Conservation (phyloP, 2,888 invertebrate genomes). For the Leucoma salicis region DNA sequence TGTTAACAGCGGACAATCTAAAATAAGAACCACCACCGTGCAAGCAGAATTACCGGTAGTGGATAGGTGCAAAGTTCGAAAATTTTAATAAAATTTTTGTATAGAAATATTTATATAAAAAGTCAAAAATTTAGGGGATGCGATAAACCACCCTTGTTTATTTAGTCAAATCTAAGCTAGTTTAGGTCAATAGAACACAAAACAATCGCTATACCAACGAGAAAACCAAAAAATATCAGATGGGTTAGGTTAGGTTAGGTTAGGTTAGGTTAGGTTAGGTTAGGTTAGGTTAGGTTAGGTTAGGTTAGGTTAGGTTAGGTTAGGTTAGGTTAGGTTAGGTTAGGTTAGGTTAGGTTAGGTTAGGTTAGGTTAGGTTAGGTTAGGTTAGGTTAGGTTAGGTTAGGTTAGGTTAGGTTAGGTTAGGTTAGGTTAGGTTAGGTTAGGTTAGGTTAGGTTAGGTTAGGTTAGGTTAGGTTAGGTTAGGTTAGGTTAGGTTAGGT, state of each 20-base stretch:
- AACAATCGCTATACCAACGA: too few species aligned
- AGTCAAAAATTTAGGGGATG: too few species aligned
- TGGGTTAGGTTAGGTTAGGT: slow-evolving; percentile 25
- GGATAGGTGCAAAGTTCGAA: too few species aligned
- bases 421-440: slow-evolving; percentile 20
- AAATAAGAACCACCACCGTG: too few species aligned
- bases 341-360: slow-evolving; percentile 23
- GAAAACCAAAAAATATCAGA: too few species aligned
- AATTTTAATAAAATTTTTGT: too few species aligned
- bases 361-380: slow-evolving; percentile 26
- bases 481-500: slow-evolving; percentile 13
- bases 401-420: slow-evolving; percentile 22
- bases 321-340: slow-evolving; percentile 27
- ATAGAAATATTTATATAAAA: too few species aligned
- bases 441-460: slow-evolving; percentile 13
- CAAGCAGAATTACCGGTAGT: too few species aligned
- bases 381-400: slow-evolving; percentile 28
- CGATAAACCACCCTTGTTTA: too few species aligned
- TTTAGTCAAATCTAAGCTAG: too few species aligned
- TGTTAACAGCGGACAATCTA: too few species aligned
- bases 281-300: slow-evolving; percentile 24
- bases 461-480: slow-evolving; percentile 14
- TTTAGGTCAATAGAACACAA: too few species aligned
- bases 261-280: slow-evolving; percentile 27
- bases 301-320: slow-evolving; percentile 27